phyloP scores from a whole-genome alignment of 1,140 invertebrate species.

The Danaus plexippus region DNA sequence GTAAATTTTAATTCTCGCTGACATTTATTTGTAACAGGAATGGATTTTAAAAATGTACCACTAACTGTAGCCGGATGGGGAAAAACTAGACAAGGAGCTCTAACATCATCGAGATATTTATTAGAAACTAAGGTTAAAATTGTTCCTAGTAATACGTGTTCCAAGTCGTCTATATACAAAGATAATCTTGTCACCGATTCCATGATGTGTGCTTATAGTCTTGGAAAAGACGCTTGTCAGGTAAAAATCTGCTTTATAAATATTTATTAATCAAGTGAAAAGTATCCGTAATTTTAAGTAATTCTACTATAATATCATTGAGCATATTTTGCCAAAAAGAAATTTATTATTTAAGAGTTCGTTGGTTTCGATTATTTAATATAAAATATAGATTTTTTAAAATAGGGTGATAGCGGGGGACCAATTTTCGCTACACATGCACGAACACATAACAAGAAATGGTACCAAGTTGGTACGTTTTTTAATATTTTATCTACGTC shows the following conservation, averaged over 20 bases:
- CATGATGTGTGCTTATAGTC: constrained; percentile 71
- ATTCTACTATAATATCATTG: no score
- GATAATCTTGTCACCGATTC: constrained; percentile 50
- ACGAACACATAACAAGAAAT: constrained; percentile 44
- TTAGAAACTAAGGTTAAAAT: constrained; percentile 56
- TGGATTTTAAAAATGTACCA: constrained; percentile 39
- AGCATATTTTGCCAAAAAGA: no score
- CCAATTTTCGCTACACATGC: constrained; percentile 59
- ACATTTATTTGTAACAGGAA: constrained; percentile 28
- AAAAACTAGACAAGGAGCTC: constrained; percentile 53
- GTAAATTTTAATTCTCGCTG: no score
- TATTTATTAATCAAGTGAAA: constrained; percentile 3
- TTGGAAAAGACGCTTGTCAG: constrained; percentile 71
- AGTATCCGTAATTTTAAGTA: constrained; percentile 11
- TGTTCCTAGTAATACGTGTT: constrained; percentile 37
- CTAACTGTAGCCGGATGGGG: constrained; percentile 62
- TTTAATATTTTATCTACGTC: background rate
- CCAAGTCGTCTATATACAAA: constrained; percentile 47
- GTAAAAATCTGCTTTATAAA: constrained; percentile 28
- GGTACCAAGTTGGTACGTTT: constrained; percentile 66
- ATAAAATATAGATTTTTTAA: no score
- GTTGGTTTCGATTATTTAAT: no score
- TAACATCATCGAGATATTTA: constrained; percentile 60
- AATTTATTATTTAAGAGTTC: no score
- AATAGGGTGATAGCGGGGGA: constrained; percentile 78